These are phyloP conservation scores for Papilio polyxenes DNA, from an alignment of 1,140 invertebrate species.

Conservation along the genomic window DNA sequence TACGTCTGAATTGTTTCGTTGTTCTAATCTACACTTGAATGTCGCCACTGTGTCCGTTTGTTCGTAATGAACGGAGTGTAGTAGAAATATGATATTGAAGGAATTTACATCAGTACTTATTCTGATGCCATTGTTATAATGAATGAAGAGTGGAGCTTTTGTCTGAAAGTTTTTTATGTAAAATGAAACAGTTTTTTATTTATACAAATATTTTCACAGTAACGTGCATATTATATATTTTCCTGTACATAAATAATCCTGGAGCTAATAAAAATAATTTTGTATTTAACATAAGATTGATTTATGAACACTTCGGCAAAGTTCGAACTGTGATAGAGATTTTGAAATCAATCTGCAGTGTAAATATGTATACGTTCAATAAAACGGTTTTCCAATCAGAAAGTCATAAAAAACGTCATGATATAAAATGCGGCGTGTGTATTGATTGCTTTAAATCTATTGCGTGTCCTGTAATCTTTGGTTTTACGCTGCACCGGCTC, in stretches of 20 bases:
- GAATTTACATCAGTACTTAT: slow-evolving; percentile 32
- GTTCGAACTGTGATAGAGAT: not conserved
- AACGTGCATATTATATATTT: not conserved
- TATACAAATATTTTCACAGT: not conserved
- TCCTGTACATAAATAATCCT: not conserved
- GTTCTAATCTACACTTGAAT: slow-evolving; percentile 38
- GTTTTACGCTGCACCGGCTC: slow-evolving; percentile 27
- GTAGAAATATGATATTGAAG: slow-evolving; percentile 36
- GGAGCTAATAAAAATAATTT: not conserved
- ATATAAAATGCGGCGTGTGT: not conserved
- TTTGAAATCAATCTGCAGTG: not conserved
- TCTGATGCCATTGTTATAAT: slow-evolving; percentile 29
- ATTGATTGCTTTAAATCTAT: slow-evolving; percentile 22
- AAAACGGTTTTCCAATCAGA: not conserved
- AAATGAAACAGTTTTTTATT: slow-evolving; percentile 7
- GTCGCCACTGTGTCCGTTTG: slow-evolving; percentile 32
- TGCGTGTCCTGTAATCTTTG: slow-evolving; percentile 31
- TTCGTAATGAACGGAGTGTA: not conserved
- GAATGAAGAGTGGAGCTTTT: slow-evolving; percentile 27
- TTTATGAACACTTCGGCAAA: too few relatives aligned
- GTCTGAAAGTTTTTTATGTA: slow-evolving; percentile 17
- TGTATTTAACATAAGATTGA: too few relatives aligned
- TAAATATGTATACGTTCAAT: not conserved
- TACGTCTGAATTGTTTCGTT: slow-evolving; percentile 36
- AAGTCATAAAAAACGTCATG: not conserved